phyloP scores from a whole-genome alignment of 2,113 vertebrate genomes.

The Spermophilus dauricus region DNA sequence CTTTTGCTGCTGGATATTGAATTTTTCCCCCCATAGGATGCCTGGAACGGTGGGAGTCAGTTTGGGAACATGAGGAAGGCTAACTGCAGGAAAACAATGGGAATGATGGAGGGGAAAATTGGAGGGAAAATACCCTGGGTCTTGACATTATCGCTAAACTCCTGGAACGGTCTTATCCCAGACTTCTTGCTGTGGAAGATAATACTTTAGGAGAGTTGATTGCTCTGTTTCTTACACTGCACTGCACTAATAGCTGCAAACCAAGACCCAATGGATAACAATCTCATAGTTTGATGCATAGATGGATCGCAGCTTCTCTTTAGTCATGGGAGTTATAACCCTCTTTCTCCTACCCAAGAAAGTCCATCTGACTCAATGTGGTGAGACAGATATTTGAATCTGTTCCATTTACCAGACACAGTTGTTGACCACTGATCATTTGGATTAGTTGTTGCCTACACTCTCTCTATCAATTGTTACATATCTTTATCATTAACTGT shows the following conservation, averaged over 20 bases:
- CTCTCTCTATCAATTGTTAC: neutral
- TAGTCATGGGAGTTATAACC: neutral
- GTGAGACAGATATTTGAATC: neutral
- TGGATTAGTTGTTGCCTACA: neutral
- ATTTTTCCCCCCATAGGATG: neutral
- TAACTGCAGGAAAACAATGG: neutral
- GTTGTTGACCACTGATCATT: neutral
- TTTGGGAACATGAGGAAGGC: neutral
- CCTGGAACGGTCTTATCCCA: neutral
- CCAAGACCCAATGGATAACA: neutral
- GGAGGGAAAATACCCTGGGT: neutral
- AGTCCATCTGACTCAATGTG: neutral
- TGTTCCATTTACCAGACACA: neutral
- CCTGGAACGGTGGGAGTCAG: neutral
- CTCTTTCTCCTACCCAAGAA: neutral
- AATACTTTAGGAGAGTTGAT: neutral
- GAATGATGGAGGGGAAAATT: neutral
- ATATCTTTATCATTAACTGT: neutral
- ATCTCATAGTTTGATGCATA: neutral
- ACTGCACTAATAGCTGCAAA: neutral
- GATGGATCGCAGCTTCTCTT: neutral
- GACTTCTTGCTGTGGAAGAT: neutral
- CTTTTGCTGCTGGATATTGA: neutral
- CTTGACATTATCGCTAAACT: neutral
- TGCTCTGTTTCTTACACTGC: neutral